Base-by-base conservation (phyloP, 2,888 invertebrate genomes). In the Bugulina stolonifera region DNA sequence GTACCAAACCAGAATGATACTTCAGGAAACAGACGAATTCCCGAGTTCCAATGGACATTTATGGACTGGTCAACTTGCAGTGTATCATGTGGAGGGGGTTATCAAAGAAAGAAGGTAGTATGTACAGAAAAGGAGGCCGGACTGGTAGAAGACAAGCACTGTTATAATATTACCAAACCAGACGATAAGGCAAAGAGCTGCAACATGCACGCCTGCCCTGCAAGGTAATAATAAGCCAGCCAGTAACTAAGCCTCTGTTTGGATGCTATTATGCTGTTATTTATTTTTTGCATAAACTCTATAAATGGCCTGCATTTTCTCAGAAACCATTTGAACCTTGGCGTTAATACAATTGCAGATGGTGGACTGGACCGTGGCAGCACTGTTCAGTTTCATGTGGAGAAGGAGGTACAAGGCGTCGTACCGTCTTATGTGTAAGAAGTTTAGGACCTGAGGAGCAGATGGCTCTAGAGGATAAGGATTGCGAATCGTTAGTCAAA, bases 321-420 rank as follows among this genome's bases (percentile, higher is more conserved):
- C n/a, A n/a, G n/a, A n/a, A n/a, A n/a, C n/a, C n/a, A n/a, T n/a
- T n/a, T n/a, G n/a, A n/a, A n/a, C n/a, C n/a, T n/a, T n/a, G n/a
- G n/a, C n/a, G n/a, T n/a, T n/a, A n/a, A n/a, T n/a, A n/a, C n/a
- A n/a, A n/a, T 64, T 70, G 0, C 72, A 89, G 89, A 80, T 94
- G 93, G 93, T 93, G 92, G 91, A 87, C 89, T 32, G 93, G 93
- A 0, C 89, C 91, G 0, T 94, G 94, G 94, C 91, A 91, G 79
- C 89, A 90, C 73, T 94, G 94, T 83, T 89, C 90, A 2, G 88
- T 89, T 0, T 89, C 89, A 0, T 91, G 91, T 79, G 87, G 86
- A 10, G 78, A 80, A 2, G 78, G 78, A 27, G 84, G 84, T 0
- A 74, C 78, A 14, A 82, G 83, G 58, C 80, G 80, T 23, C 77